Base-by-base conservation (phyloP, 2,888 invertebrate species). In the Lordiphosa andalusiaca region DNA sequence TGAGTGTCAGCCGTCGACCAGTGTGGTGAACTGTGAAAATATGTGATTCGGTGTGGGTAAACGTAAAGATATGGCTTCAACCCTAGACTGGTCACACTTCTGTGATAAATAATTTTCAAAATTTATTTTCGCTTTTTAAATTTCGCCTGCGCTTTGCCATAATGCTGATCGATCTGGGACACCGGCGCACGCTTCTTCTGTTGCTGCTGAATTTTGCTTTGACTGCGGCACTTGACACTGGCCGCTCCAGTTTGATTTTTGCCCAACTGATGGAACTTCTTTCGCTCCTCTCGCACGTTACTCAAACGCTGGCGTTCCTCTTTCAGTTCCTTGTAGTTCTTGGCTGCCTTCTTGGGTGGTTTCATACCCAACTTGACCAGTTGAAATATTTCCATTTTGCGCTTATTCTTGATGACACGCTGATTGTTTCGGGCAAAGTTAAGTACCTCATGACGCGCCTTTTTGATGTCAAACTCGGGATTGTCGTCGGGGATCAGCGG, bases 351-450 rank as follows among this genome's bases (percentile, higher is more conserved):
- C 87, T 93, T 94, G 0, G 93, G 93, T 3, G 95, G 94, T 88
- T 94, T 95, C 0, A 96, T 96, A 47, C 97, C 97, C 84, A 97
- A 91, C 88, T 94, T 94, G 33, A 97, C 92, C 0, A 95, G 93
- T 49, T 87, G 83, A 4, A 93, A 93, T 40, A 94, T 92, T 90
- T 95, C 94, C n/a, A 95, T 95, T 87, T 94, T 93, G 74, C 93
- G 92, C 80, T 95, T 94, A 83, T 94, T 93, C 7, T 91, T 90
- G 2, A 92, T 90, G 55, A 93, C 91, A 53, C 96, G 93, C 51
- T 95, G 95, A 54, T 87, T 87, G 23, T 93, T 92, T 90, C 95
- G 94, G 33, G 95, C 96, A 88, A 96, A 95, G 84, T 94, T 95
- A 6, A 95, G 92, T 4, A 97, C 92, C 86, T 97, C 97, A 88